phyloP scores from a whole-genome alignment of 2,888 invertebrate genomes.

The Phasia obesa region DNA sequence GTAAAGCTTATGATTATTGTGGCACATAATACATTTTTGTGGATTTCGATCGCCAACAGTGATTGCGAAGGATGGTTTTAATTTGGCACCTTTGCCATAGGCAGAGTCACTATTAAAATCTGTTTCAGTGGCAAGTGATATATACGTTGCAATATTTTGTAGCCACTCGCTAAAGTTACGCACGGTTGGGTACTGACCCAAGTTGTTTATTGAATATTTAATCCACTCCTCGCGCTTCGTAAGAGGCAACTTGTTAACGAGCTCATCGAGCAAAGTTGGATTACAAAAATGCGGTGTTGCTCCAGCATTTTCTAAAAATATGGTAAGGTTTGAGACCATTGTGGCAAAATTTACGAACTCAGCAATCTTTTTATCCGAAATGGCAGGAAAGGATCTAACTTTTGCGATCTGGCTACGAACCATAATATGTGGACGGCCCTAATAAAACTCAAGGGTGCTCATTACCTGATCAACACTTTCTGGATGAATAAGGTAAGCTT shows the following conservation, averaged over 20 bases:
- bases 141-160: constrained; percentile 42
- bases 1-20: constrained; percentile 16
- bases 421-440: not conserved
- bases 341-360: constrained; percentile 50
- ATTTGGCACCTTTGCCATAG: not conserved
- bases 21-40: not conserved
- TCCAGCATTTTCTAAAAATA: constrained; percentile 56
- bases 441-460: not conserved
- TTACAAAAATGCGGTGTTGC: constrained; percentile 44
- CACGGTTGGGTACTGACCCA: constrained; percentile 39
- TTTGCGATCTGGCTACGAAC: constrained; percentile 44
- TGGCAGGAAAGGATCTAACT: constrained; percentile 25
- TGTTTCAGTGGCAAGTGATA: constrained; percentile 14
- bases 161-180: constrained; percentile 44
- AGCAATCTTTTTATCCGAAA: constrained; percentile 36
- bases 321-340: constrained; percentile 51
- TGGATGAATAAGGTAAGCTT: not conserved
- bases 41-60: not conserved
- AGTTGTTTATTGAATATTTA: constrained; percentile 12
- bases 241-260: constrained; percentile 49
- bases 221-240: constrained; percentile 50
- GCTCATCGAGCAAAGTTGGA: constrained; percentile 52
- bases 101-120: not conserved
- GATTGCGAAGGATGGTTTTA: constrained; percentile 19
- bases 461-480: not conserved